Conservation (phyloP, 2,888 invertebrate genomes). For the Eilema griseolum region DNA sequence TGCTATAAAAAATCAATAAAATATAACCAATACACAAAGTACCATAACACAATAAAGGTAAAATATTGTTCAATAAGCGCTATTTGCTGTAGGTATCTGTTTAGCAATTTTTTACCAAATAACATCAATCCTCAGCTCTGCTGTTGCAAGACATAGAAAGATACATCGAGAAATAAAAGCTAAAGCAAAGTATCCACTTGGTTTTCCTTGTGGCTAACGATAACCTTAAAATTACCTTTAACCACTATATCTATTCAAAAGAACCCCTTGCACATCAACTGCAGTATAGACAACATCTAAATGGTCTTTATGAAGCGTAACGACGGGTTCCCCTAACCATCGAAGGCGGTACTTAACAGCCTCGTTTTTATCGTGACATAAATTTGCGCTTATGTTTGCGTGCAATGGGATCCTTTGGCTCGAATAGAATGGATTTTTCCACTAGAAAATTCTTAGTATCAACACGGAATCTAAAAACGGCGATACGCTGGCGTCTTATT, state of each 20-base stretch:
- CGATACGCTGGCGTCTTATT: not conserved
- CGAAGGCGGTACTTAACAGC: not conserved
- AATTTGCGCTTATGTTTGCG: constrained; percentile 1
- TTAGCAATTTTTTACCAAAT: not conserved
- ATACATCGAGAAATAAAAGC: not conserved
- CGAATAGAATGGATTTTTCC: not conserved
- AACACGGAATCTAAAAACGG: not conserved
- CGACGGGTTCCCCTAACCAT: not conserved
- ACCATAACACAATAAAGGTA: too few species aligned
- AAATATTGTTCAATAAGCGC: too few species aligned
- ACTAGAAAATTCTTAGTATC: not conserved
- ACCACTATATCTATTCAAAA: not conserved
- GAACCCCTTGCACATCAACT: not conserved
- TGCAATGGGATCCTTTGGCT: not conserved
- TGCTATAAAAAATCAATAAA: too few species aligned
- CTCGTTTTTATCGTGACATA: constrained; percentile 4
- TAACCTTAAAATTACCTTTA: not conserved
- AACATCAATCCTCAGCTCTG: not conserved
- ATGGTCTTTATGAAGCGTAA: not conserved
- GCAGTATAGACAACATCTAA: not conserved
- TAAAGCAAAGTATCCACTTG: not conserved
- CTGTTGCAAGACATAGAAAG: not conserved
- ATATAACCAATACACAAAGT: too few species aligned
- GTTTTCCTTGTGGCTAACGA: not conserved
- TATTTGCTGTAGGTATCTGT: too few species aligned